Base-by-base conservation (phyloP, 2,888 invertebrate species). In the Eueremaeus valkanovi region DNA sequence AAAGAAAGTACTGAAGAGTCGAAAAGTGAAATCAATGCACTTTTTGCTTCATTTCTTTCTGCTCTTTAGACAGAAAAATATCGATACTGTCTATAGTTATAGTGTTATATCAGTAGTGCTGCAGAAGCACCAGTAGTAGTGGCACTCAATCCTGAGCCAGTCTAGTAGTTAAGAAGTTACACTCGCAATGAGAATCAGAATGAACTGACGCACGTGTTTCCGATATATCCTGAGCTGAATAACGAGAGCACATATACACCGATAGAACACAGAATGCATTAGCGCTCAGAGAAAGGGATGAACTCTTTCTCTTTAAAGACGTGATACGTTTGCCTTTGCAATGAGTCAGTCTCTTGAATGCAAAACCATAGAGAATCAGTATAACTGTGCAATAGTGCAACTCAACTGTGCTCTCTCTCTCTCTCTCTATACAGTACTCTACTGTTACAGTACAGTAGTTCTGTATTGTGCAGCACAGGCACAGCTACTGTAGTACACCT, bases 141-240 rank as follows among this genome's bases (percentile, higher is more conserved):
- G 24, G 58, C 27, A 58, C 24, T 58, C n/a, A n/a, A n/a, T n/a
- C n/a, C n/a, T n/a, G n/a, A n/a, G n/a, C n/a, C n/a, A n/a, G n/a
- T n/a, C n/a, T n/a, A n/a, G n/a, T n/a, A n/a, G n/a, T n/a, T n/a
- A n/a, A 11, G 58, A 3, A 27, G 24, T 58, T 24, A 24, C 24
- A 11, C 24, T 11, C 16, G 27, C 9, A 58, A 29, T 58, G 5
- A 27, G 58, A 27, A 58, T 58, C 5, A 58, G 58, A 16, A 58
- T 58, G 24, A 24, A 58, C 24, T 58, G 58, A 3, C 58, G 58
- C 58, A 58, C 58, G 58, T 58, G 58, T 58, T 58, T 58, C 58
- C 58, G 58, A 58, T 58, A 58, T 29, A 58, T 58, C 24, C 5
- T 58, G 58, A 5, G 18, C 58, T 27, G 58, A 58, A 58, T 58